Conservation (phyloP, 2,113 vertebrate genomes). For the Gymnocephalus cernua region DNA sequence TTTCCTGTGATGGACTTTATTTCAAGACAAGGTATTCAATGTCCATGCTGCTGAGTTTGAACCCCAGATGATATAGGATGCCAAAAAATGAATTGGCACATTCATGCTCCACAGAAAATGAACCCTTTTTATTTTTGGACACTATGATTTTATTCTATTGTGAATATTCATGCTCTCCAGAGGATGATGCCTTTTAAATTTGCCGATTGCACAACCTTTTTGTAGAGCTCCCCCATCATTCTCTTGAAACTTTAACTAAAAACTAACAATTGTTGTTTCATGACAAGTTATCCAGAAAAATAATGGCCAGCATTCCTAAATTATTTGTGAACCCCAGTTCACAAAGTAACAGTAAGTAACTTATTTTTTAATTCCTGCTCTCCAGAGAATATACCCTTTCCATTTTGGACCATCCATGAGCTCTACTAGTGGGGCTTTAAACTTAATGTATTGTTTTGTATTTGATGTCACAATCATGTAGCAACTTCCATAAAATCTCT, state of each 20-base stretch:
- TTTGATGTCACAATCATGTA: slow-evolving; percentile 4
- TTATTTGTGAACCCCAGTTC: neutral
- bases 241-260: neutral
- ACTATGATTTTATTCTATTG: too few species aligned
- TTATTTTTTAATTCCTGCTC: neutral
- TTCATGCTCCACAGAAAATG: too few species aligned
- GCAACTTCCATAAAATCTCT: slow-evolving; percentile 8
- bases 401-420: neutral
- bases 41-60: neutral
- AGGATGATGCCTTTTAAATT: neutral
- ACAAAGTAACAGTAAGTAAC: too few species aligned
- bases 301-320: neutral
- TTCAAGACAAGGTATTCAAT: neutral
- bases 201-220: neutral
- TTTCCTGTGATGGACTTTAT: too few species aligned
- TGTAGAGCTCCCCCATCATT: neutral
- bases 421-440: neutral
- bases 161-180: too few species aligned
- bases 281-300: neutral
- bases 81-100: too few species aligned
- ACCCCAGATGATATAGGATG: neutral
- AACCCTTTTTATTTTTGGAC: too few species aligned
- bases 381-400: neutral
- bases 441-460: slow-evolving; percentile 11
- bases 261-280: neutral